phyloP scores from a whole-genome alignment of 2,888 invertebrate species.

The Nephrotoma guestfalica region DNA sequence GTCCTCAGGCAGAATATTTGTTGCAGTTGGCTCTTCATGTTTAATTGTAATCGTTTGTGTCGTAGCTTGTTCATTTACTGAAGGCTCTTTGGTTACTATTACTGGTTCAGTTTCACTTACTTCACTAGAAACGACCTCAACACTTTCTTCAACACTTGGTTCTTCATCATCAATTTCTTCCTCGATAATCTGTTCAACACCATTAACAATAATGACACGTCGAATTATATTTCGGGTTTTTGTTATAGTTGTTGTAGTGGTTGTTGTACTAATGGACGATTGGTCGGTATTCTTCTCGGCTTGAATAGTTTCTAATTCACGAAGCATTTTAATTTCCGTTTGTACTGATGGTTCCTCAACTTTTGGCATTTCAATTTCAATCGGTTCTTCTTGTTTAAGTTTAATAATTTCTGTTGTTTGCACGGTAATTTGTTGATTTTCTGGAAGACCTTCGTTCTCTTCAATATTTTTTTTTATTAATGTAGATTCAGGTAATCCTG shows the following conservation, averaged over 20 bases:
- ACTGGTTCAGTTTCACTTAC: not conserved
- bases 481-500: not conserved
- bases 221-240: slow-evolving; percentile 62
- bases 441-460: no score
- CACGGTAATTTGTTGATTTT: no score
- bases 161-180: slow-evolving; percentile 53
- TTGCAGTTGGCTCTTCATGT: no score
- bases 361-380: not conserved
- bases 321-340: no score
- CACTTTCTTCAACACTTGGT: not conserved
- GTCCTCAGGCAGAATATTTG: no score
- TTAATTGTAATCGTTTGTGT: not conserved
- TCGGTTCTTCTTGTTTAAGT: not conserved
- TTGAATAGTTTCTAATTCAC: no score
- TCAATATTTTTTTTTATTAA: no score
- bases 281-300: not conserved
- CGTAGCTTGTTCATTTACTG: not conserved
- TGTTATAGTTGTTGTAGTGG: slow-evolving; percentile 53
- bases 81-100: not conserved
- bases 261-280: slow-evolving; percentile 1
- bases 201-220: slow-evolving; percentile 62
- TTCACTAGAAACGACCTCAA: not conserved
- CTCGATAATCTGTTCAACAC: slow-evolving; percentile 70
- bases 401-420: no score
- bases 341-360: slow-evolving; percentile 4